Percentiles rank a stretch among this genome's conserved stretches.
Evolutionary conservation across 2,888 invertebrate genomes (phyloP).

Genomic region (Ischnus inquisitorius): DNA sequence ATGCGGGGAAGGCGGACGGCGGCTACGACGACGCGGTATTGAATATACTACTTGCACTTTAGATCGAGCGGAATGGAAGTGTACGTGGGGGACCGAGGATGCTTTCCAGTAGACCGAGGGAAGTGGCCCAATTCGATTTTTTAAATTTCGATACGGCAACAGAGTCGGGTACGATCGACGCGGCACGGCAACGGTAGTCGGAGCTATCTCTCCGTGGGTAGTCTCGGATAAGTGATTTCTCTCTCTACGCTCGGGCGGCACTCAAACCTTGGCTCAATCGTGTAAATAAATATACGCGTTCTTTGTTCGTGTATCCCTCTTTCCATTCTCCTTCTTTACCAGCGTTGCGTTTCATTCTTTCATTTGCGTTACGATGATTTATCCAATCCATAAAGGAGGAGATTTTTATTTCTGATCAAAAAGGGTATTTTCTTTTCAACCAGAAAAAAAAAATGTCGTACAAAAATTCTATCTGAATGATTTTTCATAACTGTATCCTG

Average conservation of each 20-base stretch:
- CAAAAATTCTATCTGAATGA: too few species aligned
- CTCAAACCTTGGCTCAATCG: constrained; percentile 38
- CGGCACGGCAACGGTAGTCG: constrained; percentile 15
- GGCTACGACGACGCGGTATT: constrained; percentile 54
- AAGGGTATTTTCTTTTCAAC: too few species aligned
- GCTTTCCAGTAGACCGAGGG: constrained; percentile 58
- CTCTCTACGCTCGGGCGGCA: constrained; percentile 25
- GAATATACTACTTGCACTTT: constrained; percentile 69
- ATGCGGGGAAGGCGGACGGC: constrained; percentile 31
- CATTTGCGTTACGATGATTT: neutral
- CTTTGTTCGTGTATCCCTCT: neutral
- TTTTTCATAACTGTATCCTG: too few species aligned
- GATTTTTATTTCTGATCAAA: too few species aligned
- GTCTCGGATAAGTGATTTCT: constrained; percentile 59
- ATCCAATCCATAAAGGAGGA: neutral
- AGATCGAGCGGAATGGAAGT: constrained; percentile 63
- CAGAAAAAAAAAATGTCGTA: too few species aligned
- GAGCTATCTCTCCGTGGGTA: constrained; percentile 14
- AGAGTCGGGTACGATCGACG: constrained; percentile 40
- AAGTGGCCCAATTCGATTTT: constrained; percentile 66
- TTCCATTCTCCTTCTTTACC: neutral
- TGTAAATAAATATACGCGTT: constrained; percentile 39
- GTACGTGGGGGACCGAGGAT: constrained; percentile 52
- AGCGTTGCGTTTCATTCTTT: neutral
- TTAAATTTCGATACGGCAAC: constrained; percentile 60